Evolutionary conservation across 2,888 invertebrate species (phyloP).

Genomic region (Matsumyia berberina): DNA sequence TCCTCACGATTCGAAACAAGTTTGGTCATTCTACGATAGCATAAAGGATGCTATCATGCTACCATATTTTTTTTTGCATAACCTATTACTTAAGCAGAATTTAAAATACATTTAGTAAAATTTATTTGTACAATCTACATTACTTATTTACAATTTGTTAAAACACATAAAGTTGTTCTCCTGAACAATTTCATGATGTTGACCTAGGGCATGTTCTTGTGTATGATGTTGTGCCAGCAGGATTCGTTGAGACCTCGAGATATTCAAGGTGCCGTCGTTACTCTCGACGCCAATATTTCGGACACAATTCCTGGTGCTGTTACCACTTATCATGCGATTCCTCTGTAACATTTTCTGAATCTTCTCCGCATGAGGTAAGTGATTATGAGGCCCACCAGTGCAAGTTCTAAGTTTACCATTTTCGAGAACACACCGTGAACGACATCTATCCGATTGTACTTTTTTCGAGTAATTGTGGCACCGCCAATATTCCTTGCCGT

Average conservation of each 20-base stretch:
- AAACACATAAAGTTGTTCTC: conserved; percentile 58
- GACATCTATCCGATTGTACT: conserved; percentile 82
- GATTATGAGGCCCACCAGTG: conserved; percentile 84
- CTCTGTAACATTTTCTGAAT: conserved; percentile 83
- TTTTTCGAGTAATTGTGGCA: conserved; percentile 84
- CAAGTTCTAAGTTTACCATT: conserved; percentile 82
- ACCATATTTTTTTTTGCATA: no score
- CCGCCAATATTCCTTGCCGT: conserved; percentile 84
- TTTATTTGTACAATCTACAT: conserved; percentile 34
- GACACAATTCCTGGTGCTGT: conserved; percentile 7
- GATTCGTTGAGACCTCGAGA: conserved; percentile 33
- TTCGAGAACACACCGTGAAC: conserved; percentile 84
- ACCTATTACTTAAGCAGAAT: no score
- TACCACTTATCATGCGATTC: conserved; percentile 78
- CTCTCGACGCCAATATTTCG: conserved; percentile 1
- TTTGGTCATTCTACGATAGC: no score
- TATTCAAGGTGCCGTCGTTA: conserved; percentile 25
- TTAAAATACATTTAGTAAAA: conserved; percentile 20
- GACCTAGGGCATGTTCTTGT: conserved; percentile 29
- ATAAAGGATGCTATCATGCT: no score
- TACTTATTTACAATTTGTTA: conserved; percentile 60
- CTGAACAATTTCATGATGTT: conserved; percentile 38
- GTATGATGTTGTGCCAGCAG: conserved; percentile 36
- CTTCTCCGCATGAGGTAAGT: conserved; percentile 83
- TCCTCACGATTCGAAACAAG: no score